A percentile compares a stretch with the other conserved stretches of the same genome.
These are phyloP conservation scores for Stenurella melanura DNA, from an alignment of 2,888 invertebrate species.

Conservation along the genomic window DNA sequence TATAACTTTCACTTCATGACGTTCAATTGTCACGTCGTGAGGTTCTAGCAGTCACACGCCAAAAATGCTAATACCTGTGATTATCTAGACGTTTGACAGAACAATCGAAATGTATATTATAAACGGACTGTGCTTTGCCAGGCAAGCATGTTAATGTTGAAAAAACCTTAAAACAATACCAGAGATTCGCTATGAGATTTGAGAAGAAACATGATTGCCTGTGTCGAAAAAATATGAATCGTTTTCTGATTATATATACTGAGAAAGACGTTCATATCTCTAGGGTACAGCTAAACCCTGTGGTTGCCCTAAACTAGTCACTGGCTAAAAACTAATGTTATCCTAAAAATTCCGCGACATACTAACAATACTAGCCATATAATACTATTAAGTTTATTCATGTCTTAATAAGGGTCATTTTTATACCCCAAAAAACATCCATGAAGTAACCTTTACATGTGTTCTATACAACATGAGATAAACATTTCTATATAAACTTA, in stretches of 20 bases:
- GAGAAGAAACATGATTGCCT: slow-evolving; percentile 57
- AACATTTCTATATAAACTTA: slow-evolving; percentile 69
- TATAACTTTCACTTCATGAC: not conserved
- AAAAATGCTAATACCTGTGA: not conserved
- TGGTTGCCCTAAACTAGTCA: slow-evolving; percentile 72
- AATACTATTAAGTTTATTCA: slow-evolving; percentile 60
- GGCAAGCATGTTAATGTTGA: slow-evolving; percentile 58
- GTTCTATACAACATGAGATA: slow-evolving; percentile 64
- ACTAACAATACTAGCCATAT: slow-evolving; percentile 70
- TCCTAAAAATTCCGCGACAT: slow-evolving; percentile 70
- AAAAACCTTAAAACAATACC: slow-evolving; percentile 43
- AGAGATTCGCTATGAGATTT: slow-evolving; percentile 55
- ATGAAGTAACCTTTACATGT: slow-evolving; percentile 51
- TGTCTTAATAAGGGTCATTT: slow-evolving; percentile 15
- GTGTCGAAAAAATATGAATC: slow-evolving; percentile 58
- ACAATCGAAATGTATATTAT: not conserved
- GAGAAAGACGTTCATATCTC: slow-evolving; percentile 66
- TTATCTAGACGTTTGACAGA: not conserved
- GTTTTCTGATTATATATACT: slow-evolving; percentile 48
- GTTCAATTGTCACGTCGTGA: slow-evolving; percentile 11
- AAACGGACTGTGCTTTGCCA: slow-evolving; percentile 44
- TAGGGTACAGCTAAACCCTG: slow-evolving; percentile 74
- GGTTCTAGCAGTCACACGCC: not conserved
- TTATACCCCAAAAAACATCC: slow-evolving; percentile 10
- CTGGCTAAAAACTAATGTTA: slow-evolving; percentile 70